These are phyloP conservation scores for Agonopterix arenella DNA, from an alignment of 2,888 invertebrate species.

Conservation along the genomic window DNA sequence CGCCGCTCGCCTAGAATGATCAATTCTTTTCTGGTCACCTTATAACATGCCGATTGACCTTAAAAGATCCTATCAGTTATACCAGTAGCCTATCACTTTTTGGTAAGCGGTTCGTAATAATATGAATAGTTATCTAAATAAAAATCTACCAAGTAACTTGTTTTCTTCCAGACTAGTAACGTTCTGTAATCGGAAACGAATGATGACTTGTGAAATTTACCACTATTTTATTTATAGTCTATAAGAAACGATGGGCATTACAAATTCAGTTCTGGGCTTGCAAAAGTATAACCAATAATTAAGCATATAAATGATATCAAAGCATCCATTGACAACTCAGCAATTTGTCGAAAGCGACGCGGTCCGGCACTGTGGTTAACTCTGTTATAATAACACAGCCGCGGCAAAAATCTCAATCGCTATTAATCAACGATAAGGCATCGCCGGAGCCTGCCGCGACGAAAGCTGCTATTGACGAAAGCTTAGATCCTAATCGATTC, in stretches of 20 bases:
- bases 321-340: constrained; percentile 51
- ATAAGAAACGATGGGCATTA: background rate
- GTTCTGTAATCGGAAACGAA: background rate
- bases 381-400: constrained; percentile 62
- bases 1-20: constrained; percentile 32
- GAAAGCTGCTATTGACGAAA: constrained; percentile 75
- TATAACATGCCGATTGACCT: constrained; percentile 17
- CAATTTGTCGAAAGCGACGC: constrained; percentile 59
- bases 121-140: background rate
- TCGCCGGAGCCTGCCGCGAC: constrained; percentile 53
- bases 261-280: constrained; percentile 4
- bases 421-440: constrained; percentile 72
- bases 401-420: constrained; percentile 69
- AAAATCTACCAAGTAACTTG: background rate
- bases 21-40: constrained; percentile 19
- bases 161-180: background rate
- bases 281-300: constrained; percentile 23
- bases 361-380: constrained; percentile 47
- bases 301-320: constrained; percentile 42
- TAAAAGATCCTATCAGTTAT: constrained; percentile 8
- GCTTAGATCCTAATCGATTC: constrained; percentile 76
- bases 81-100: constrained; percentile 7
- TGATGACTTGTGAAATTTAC: background rate
- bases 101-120: constrained; percentile 1
- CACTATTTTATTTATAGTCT: no score